Percentiles rank a stretch among this genome's conserved stretches.
Conservation (phyloP, 1,140 invertebrate species). For the Lasioglossum albipes region DNA sequence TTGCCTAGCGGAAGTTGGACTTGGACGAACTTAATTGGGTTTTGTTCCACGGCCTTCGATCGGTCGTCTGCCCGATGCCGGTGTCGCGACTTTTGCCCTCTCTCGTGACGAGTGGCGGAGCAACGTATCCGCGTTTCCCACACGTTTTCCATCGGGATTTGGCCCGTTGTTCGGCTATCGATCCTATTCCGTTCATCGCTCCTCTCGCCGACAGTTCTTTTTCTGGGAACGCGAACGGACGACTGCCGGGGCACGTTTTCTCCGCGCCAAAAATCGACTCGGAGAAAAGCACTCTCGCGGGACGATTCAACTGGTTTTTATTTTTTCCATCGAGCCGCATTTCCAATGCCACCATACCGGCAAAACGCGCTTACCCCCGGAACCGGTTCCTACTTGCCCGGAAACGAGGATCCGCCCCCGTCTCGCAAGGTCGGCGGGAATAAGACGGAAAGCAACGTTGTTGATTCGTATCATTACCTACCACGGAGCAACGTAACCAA, state of each 20-base stretch:
- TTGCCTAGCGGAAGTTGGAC: conserved; percentile 54
- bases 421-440: too few species aligned
- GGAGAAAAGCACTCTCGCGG: conserved; percentile 42
- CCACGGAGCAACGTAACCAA: background rate
- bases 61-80: conserved; percentile 46
- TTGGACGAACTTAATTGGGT: conserved; percentile 64
- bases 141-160: conserved; percentile 61
- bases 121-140: conserved; percentile 55
- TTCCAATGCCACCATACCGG: background rate
- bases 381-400: too few species aligned
- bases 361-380: conserved; percentile 6
- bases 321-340: conserved; percentile 15
- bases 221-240: conserved; percentile 48
- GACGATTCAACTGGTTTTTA: conserved; percentile 31
- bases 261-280: conserved; percentile 56
- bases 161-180: conserved; percentile 63
- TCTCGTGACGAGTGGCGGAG: conserved; percentile 43
- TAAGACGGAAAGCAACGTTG: too few species aligned
- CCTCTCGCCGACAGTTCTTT: conserved; percentile 37
- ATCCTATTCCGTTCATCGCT: conserved; percentile 41
- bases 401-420: background rate
- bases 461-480: background rate
- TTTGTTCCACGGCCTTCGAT: conserved; percentile 65
- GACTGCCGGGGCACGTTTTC: conserved; percentile 38
- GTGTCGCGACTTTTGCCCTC: conserved; percentile 39